Percentiles rank a stretch among this genome's conserved stretches.
phyloP scores from a whole-genome alignment of 2,113 vertebrate genomes.

The Istiophorus platypterus region DNA sequence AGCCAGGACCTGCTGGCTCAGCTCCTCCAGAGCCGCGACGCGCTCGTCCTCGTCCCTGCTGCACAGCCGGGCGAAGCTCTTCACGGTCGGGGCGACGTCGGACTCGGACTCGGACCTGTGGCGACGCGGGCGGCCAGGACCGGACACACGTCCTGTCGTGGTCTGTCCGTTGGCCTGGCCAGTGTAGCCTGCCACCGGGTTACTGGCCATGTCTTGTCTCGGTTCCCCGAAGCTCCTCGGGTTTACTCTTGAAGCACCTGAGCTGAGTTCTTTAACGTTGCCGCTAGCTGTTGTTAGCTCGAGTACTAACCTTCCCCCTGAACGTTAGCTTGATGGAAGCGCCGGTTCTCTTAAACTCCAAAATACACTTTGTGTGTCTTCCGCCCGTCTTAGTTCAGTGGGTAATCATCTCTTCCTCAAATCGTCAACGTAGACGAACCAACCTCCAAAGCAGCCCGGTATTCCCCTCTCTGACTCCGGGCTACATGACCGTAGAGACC shows the following conservation, averaged over 20 bases:
- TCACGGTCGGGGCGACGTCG: constrained; percentile 40
- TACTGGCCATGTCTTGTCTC: constrained; percentile 56
- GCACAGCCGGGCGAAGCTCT: constrained; percentile 69
- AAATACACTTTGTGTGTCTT: not conserved
- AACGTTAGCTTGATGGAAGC: not conserved
- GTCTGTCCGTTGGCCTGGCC: constrained; percentile 38
- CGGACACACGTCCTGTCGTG: constrained; percentile 7
- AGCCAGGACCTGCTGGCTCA: constrained; percentile 61
- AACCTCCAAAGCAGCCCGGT: not conserved
- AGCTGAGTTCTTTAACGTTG: not conserved
- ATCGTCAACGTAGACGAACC: constrained; percentile 22
- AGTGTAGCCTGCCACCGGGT: not conserved
- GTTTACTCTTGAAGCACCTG: not conserved
- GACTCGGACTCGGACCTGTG: constrained; percentile 57
- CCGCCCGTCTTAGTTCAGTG: not conserved
- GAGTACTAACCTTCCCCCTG: constrained; percentile 2
- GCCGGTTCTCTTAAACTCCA: not conserved
- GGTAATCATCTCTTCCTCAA: not conserved
- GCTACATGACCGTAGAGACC: not conserved
- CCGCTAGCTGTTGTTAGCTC: constrained; percentile 39
- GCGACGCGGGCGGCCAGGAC: constrained; percentile 7
- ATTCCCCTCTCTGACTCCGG: not conserved
- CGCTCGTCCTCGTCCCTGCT: constrained; percentile 75
- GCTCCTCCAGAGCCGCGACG: constrained; percentile 72
- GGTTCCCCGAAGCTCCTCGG: constrained; percentile 3